Percentiles rank a stretch among this genome's conserved stretches.
phyloP scores from a whole-genome alignment of 2,888 invertebrate genomes.

The Polydrusus cervinus region DNA sequence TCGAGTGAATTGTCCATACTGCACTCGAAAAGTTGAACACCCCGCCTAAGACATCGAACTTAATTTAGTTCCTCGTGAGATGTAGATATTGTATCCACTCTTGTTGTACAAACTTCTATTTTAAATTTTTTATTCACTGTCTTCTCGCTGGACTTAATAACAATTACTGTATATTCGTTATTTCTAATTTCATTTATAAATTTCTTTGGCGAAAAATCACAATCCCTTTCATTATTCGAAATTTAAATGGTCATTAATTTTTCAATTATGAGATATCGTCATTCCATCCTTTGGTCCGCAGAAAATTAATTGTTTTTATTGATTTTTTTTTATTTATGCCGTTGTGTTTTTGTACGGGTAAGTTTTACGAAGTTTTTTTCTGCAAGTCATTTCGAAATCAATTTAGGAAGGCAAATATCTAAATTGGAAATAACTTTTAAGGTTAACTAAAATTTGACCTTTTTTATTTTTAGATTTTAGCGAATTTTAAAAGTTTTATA shows the following conservation, averaged over 20 bases:
- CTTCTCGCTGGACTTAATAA: not conserved
- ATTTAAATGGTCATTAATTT: slow-evolving; percentile 23
- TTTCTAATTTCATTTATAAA: slow-evolving; percentile 21
- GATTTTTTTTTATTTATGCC: slow-evolving; percentile 20
- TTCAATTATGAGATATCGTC: slow-evolving; percentile 21
- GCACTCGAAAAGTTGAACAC: too few relatives aligned
- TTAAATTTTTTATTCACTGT: not conserved
- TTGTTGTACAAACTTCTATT: too few relatives aligned
- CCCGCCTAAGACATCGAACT: too few relatives aligned
- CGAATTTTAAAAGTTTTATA: too few relatives aligned
- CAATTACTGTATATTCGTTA: not conserved
- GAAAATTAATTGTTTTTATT: slow-evolving; percentile 21
- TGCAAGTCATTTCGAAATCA: slow-evolving; percentile 13
- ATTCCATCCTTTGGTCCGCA: not conserved
- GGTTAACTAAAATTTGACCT: not conserved
- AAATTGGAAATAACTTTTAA: not conserved
- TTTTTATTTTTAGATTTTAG: not conserved
- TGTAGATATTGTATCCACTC: too few relatives aligned
- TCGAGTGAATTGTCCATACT: too few relatives aligned
- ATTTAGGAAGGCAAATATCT: slow-evolving; percentile 15
- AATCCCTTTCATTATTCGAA: slow-evolving; percentile 21
- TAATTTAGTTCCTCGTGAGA: too few relatives aligned
- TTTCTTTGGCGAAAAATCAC: slow-evolving; percentile 13
- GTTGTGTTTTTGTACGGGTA: slow-evolving; percentile 13
- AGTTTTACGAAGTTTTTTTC: slow-evolving; percentile 5